Evolutionary conservation across 2,888 invertebrate species (phyloP).

Genomic region (Drosophila paramelanica): DNA sequence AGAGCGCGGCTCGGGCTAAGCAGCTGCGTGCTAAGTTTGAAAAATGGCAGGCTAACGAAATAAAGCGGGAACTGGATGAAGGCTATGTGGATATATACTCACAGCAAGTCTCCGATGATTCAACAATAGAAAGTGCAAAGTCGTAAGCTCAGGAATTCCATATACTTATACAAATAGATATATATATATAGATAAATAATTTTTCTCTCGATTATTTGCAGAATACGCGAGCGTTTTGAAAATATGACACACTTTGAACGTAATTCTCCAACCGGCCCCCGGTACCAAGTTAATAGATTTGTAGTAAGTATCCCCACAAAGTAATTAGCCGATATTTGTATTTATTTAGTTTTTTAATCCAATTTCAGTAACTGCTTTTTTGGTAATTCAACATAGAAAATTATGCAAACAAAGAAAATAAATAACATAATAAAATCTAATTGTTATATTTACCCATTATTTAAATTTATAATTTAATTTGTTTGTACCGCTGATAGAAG

Average conservation of each 20-base stretch:
- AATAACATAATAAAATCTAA: slow-evolving; percentile 1
- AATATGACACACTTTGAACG: slow-evolving; percentile 89
- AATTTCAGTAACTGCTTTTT: slow-evolving; percentile 31
- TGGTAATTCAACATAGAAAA: background rate
- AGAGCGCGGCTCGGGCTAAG: slow-evolving; percentile 92
- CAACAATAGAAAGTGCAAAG: slow-evolving; percentile 94
- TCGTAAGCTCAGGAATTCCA: slow-evolving; percentile 85
- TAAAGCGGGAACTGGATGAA: slow-evolving; percentile 86
- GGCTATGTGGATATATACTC: slow-evolving; percentile 84
- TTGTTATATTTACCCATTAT: slow-evolving; percentile 2
- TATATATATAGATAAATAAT: background rate
- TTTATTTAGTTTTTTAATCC: background rate
- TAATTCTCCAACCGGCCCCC: slow-evolving; percentile 85
- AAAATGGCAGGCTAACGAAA: slow-evolving; percentile 91
- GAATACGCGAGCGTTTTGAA: slow-evolving; percentile 94
- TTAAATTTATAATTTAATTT: slow-evolving; percentile 8
- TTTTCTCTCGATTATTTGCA: slow-evolving; percentile 80
- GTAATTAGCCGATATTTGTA: background rate
- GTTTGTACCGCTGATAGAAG: background rate
- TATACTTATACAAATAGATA: background rate
- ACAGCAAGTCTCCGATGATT: slow-evolving; percentile 87
- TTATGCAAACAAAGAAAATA: background rate
- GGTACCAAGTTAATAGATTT: slow-evolving; percentile 94
- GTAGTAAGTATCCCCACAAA: slow-evolving; percentile 89
- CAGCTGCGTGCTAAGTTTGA: slow-evolving; percentile 95